Evolutionary conservation across 2,113 vertebrate species (phyloP), one percentile per base, ranked within the genome.

Genomic region (Shinisaurus crocodilurus): DNA sequence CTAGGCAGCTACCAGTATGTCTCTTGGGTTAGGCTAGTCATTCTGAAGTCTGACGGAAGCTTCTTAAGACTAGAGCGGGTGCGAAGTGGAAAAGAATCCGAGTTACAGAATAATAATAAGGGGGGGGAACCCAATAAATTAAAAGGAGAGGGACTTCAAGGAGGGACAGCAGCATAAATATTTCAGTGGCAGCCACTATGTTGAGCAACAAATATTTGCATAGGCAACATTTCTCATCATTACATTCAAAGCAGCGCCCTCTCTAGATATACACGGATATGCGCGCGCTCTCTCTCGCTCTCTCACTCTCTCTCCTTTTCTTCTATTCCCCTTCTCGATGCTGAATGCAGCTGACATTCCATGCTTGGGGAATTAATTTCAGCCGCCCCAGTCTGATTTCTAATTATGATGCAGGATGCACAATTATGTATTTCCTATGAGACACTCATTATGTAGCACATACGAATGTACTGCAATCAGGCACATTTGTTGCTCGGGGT

Each of bases 401-500:
- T 95, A 95, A 96, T 96, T 96, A 93, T 32, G 89, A 94, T 94
- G 93, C 93, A 93, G 89, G 95, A 95, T 89, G 93, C 95, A 90
- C 0, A 0, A 88, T 91, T 92, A 94, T 94, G 93, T 91, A 93
- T 95, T 90, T 96, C 96, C 95, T 96, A 92, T 90, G 94, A 96
- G 96, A 96, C 90, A 92, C 94, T 97, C 93, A 90, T 96, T 95
- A 96, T 94, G 91, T 91, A 93, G 92, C 95, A 93, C 93, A 95
- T 90, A 93, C 92, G 94, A 96, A 95, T 95, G 93, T 93, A 92
- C 93, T 92, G 95, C 96, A 97, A 96, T 97, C 96, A 96, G 92
- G 95, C 95, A 54, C 94, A 89, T 97, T 96, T 95, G 96, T 96
- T 96, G 95, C 96, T 96, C 96, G 94, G 95, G 96, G 57, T 3